Evolutionary conservation across 1,140 invertebrate genomes (phyloP), one percentile per base, ranked within the genome.

Genomic region (Rhagoletis pomonella): DNA sequence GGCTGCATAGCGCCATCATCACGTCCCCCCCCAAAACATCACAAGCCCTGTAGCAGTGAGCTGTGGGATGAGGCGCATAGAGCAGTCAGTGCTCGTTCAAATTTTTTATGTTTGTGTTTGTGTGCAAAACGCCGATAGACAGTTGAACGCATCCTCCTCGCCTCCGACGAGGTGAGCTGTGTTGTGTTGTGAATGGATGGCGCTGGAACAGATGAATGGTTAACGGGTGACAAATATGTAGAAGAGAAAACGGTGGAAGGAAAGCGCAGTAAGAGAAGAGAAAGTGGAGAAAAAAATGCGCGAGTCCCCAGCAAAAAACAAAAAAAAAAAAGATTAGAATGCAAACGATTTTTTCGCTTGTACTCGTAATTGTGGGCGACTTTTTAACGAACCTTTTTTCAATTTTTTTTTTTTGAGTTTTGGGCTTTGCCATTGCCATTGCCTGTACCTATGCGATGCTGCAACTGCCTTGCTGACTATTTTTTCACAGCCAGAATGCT

Each of bases 391-490:
- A 67, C 47, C 87, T 89, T 89, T 85, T 44, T 88, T 87, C 85
- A 60, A 55, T 12, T 55, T 55, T 17, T 42, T 42, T 62, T 44
- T 64, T 85, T 58, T 60, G 29, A 60, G 59, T 86, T 86, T 60
- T 62, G 14, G 88, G 88, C 64, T 88, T 88, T 90, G 90, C 89
- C 89, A 89, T 91, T 89, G 88, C 90, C 91, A 90, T 91, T 90
- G 90, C 88, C 90, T 88, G 90, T 90, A 89, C 87, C 89, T 90
- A 29, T 55, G 73, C 73, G 5, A 29, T 29, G n/a, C 47, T 81
- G 73, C 73, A 55, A 5, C n/a, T 81, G 73, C 73, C 47, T 81
- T 50, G 47, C 9, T 81, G 73, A 55, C 29, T 81, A 29, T 29
- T 81, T 81, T 55, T 81, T 55, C 69, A n/a, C 7, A 10, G 17